Conservation (phyloP, 2,113 vertebrate species). For the Hydropotes inermis region DNA sequence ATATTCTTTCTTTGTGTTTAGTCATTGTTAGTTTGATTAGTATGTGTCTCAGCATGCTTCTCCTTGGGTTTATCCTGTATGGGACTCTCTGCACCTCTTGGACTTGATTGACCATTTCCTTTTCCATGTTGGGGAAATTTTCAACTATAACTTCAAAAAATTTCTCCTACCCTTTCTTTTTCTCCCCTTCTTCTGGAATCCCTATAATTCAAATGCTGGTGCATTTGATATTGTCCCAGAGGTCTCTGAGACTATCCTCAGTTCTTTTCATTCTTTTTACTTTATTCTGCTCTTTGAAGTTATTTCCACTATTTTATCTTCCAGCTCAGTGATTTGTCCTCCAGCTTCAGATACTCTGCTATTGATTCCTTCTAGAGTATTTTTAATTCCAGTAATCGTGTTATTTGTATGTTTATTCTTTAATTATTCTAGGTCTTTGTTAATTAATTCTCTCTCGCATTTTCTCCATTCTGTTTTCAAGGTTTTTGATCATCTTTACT, state of each 20-base stretch:
- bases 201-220: neutral
- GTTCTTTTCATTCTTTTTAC: neutral
- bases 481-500: neutral
- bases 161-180: neutral
- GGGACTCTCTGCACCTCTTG: neutral
- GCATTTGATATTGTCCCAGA: neutral
- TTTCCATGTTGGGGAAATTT: neutral
- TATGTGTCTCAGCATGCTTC: neutral
- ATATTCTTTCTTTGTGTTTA: neutral
- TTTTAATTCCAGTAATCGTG: neutral
- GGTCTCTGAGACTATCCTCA: neutral
- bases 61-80: neutral
- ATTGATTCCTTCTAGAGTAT: neutral
- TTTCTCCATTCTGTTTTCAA: neutral
- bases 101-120: neutral
- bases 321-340: neutral
- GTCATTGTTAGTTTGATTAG: neutral
- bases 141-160: neutral
- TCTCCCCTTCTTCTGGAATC: neutral
- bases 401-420: neutral
- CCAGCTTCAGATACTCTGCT: neutral
- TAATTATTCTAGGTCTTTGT: neutral
- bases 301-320: neutral
- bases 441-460: neutral
- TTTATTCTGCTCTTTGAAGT: neutral